A percentile compares a stretch with the other conserved stretches of the same genome.
Conservation (phyloP, 35 echinoderm and acorn worm genomes). For the Ophioderma brevispina region DNA sequence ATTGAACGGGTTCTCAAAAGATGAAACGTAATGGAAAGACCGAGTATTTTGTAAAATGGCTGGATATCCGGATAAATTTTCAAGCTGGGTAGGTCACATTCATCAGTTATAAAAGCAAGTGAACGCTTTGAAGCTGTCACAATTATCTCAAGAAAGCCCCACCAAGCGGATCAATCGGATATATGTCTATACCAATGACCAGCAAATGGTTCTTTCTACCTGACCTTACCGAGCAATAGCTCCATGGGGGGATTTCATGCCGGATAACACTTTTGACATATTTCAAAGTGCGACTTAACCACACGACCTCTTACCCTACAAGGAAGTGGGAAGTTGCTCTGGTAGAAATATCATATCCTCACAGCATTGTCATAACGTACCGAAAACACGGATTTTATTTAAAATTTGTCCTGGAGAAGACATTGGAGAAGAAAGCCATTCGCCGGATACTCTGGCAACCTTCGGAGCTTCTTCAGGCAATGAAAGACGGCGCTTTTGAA, state of each 20-base stretch:
- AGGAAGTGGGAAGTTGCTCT: too few species aligned
- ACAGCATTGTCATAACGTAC: not conserved
- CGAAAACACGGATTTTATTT: not conserved
- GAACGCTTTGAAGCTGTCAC: not conserved
- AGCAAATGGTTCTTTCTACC: constrained; percentile 29
- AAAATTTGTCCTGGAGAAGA: not conserved
- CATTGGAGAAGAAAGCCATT: not conserved
- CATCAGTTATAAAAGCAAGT: constrained; percentile 3
- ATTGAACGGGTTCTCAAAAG: constrained; percentile 3
- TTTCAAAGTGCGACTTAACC: constrained; percentile 24
- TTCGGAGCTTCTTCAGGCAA: not conserved
- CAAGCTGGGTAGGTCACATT: constrained; percentile 45
- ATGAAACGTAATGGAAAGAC: constrained; percentile 18
- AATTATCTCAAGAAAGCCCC: not conserved
- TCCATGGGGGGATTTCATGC: constrained; percentile 36
- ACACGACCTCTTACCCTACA: not conserved
- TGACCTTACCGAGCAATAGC: constrained; percentile 48
- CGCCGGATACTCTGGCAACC: not conserved
- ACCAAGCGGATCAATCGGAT: not conserved
- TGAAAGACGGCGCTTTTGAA: not conserved
- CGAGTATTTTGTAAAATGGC: constrained; percentile 38
- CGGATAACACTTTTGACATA: constrained; percentile 54
- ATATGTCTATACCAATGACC: not conserved
- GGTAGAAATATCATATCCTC: too few species aligned
- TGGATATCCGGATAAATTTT: constrained; percentile 53